Base-by-base conservation (phyloP, 2,888 invertebrate species). In the Conistra vaccinii region DNA sequence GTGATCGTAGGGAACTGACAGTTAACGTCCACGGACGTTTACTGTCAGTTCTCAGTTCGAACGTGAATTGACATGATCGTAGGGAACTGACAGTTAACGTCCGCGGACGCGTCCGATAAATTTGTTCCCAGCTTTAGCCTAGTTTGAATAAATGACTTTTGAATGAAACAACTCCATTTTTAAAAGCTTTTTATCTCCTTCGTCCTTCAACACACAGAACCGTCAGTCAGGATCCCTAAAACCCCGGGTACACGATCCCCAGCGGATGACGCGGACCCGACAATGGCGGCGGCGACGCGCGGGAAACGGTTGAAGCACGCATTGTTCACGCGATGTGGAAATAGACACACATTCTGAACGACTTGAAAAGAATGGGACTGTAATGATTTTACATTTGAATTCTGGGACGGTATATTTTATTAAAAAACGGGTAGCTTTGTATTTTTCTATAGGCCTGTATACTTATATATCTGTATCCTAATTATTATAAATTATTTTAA, bases 271-370 rank as follows among this genome's bases (percentile, higher is more conserved):
- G 84, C 80, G 73, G 66, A 75, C 80, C 72, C 80, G 73, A 80
- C 85, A 85, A 83, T 83, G 45, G 83, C 78, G 73, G 48, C 76
- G 78, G 63, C 85, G 83, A 58, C 83, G 69, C 60, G 83, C 86
- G 87, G 85, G 83, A 82, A 82, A 76, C 79, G 63, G 78, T 78
- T 81, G 83, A 84, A 84, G 77, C 85, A 78, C 71, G 76, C 86
- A 85, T 87, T 88, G 87, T 88, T 83, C 72, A 32, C 66, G 51
- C 17, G 51, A 79, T 55, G 73, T 85, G 57, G 77, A 81, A 85
- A 76, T 85, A 83, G 83, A 85, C 76, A 76, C 73, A 80, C 77
- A 80, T 76, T 73, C 73, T 73, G 48, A 35, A n/a, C 42, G 60
- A 61, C 51, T 55, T 14, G 51, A 65, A 85, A 81, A 83, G 85